Evolutionary conservation across 2,113 vertebrate species (phyloP).

Genomic region (Panthera tigris): DNA sequence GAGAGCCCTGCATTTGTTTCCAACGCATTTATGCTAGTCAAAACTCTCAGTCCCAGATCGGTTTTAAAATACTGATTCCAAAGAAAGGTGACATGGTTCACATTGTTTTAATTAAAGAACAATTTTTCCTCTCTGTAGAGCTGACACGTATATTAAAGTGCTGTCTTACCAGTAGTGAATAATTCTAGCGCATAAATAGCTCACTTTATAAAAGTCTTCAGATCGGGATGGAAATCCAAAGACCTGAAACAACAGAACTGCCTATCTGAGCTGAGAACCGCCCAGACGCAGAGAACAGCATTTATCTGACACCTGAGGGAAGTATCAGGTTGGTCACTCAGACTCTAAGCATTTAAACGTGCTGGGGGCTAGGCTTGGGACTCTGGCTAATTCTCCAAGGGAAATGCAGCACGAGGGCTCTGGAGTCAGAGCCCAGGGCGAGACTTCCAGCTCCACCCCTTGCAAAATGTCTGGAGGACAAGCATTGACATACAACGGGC

Average conservation of each 20-base stretch:
- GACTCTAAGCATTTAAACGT: background rate
- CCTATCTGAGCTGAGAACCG: conserved; percentile 41
- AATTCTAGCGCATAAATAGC: conserved; percentile 80
- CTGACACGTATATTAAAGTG: conserved; percentile 74
- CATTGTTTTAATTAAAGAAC: conserved; percentile 85
- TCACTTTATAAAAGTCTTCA: conserved; percentile 72
- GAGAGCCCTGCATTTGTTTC: conserved; percentile 78
- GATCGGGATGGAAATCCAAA: conserved; percentile 41
- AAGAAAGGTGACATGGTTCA: conserved; percentile 80
- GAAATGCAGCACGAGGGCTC: background rate
- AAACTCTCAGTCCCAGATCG: conserved; percentile 79
- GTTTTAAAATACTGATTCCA: conserved; percentile 82
- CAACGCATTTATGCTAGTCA: conserved; percentile 76
- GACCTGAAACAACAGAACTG: conserved; percentile 48
- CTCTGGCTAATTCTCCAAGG: background rate
- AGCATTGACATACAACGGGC: no score
- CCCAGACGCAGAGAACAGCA: conserved; percentile 37
- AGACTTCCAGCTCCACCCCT: background rate
- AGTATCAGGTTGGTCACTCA: background rate
- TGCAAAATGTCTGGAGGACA: background rate
- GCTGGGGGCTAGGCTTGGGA: background rate
- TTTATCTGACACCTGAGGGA: conserved; percentile 68
- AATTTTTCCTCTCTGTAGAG: conserved; percentile 79
- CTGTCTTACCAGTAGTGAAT: conserved; percentile 81
- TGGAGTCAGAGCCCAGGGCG: background rate